phyloP scores from a whole-genome alignment of 2,113 vertebrate genomes.

The Notarius lentiginosus region DNA sequence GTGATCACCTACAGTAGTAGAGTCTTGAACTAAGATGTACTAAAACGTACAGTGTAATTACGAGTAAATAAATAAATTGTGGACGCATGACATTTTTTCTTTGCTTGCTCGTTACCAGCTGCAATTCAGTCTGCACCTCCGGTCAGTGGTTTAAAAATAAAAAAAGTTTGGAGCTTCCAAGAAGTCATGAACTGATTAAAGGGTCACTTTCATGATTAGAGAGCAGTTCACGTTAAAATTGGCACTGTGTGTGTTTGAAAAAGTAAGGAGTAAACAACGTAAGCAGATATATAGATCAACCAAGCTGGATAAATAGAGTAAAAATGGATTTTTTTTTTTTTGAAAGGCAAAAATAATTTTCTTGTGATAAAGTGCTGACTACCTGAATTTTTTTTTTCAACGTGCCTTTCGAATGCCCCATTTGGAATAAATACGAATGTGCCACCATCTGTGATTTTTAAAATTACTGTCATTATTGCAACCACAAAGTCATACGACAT shows the following conservation, averaged over 20 bases:
- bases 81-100: conserved; percentile 34
- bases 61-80: not conserved
- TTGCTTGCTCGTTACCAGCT: not conserved
- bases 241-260: not conserved
- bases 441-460: not conserved
- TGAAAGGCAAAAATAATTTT: not conserved
- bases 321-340: not conserved
- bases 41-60: conserved; percentile 15
- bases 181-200: conserved; percentile 43
- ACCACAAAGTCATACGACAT: conserved; percentile 48
- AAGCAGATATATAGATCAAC: not conserved
- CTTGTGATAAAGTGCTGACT: too few relatives aligned
- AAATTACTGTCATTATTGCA: conserved; percentile 48
- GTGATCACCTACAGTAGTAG: not conserved
- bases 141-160: conserved; percentile 26
- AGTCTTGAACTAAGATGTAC: not conserved
- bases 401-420: not conserved
- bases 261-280: not conserved
- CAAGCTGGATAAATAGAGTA: too few relatives aligned
- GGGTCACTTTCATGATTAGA: conserved; percentile 45
- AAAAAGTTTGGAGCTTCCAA: conserved; percentile 12
- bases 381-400: not conserved
- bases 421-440: conserved; percentile 2
- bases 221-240: conserved; percentile 18
- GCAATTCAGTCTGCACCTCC: conserved; percentile 8